phyloP scores from a whole-genome alignment of 2,888 invertebrate genomes.

The Deilephila elpenor region DNA sequence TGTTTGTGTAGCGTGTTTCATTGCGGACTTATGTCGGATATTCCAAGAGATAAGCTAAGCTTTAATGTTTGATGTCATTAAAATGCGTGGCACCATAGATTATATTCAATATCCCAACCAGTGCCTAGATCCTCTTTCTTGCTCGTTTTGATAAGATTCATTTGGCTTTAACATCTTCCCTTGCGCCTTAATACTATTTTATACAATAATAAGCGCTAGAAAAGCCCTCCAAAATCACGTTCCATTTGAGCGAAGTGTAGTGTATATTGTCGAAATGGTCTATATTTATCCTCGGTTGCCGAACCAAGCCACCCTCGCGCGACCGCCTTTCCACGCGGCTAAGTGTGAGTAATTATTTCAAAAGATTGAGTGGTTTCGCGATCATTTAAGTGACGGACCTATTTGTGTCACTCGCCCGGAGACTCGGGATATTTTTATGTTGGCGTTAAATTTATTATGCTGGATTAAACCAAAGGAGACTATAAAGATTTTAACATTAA shows the following conservation, averaged over 20 bases:
- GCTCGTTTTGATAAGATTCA: too few relatives aligned
- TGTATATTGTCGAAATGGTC: not conserved
- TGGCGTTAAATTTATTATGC: not conserved
- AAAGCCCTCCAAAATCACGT: conserved; percentile 1
- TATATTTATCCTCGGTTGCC: conserved; percentile 25
- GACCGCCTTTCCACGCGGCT: conserved; percentile 39
- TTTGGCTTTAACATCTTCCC: too few relatives aligned
- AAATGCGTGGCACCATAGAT: too few relatives aligned
- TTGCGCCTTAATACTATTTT: too few relatives aligned
- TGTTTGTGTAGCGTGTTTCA: too few relatives aligned
- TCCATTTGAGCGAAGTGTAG: not conserved
- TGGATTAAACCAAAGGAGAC: too few relatives aligned
- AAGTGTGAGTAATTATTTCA: conserved; percentile 41
- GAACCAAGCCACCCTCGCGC: conserved; percentile 34
- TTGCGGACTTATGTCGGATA: too few relatives aligned
- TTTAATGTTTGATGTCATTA: too few relatives aligned
- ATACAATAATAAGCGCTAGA: not conserved
- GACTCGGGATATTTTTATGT: conserved; percentile 19
- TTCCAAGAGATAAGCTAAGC: too few relatives aligned
- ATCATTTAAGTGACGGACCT: conserved; percentile 29
- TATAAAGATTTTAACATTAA: too few relatives aligned
- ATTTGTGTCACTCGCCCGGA: conserved; percentile 21
- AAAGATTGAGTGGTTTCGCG: conserved; percentile 38
- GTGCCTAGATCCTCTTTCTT: too few relatives aligned
- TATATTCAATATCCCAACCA: too few relatives aligned